Percentiles rank a stretch among this genome's conserved stretches.
Conservation (phyloP, 1,140 invertebrate species). For the Pseudobourletiella spinata region DNA sequence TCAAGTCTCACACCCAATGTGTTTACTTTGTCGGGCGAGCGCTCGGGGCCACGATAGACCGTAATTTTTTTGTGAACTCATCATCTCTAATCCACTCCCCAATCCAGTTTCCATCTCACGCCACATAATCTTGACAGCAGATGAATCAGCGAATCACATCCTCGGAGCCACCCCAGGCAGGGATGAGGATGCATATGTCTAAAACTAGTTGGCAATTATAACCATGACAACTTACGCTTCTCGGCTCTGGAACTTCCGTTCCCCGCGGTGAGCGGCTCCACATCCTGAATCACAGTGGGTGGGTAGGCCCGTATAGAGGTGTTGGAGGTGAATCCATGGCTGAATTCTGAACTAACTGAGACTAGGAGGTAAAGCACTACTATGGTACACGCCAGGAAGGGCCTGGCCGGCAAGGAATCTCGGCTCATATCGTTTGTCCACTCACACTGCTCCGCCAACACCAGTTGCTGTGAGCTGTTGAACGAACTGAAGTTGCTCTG, state of each 20-base stretch:
- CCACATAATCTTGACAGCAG: not conserved
- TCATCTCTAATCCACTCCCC: not conserved
- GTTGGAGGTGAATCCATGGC: not conserved
- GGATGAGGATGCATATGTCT: not conserved
- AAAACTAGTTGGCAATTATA: not conserved
- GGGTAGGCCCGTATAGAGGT: not conserved
- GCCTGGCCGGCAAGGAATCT: no score
- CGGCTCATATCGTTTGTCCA: no score
- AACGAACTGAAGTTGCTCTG: no score
- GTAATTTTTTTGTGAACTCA: not conserved
- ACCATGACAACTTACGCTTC: constrained; percentile 27
- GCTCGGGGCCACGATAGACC: no score
- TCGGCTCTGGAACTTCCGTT: constrained; percentile 32
- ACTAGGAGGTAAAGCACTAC: no score
- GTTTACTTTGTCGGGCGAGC: no score
- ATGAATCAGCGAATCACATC: not conserved
- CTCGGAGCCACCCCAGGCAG: not conserved
- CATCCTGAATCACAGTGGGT: not conserved
- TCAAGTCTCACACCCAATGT: no score
- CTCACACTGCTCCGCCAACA: no score
- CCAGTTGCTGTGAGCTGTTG: no score
- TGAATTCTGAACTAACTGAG: no score
- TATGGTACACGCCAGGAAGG: no score
- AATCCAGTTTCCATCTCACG: not conserved
- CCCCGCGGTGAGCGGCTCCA: constrained; percentile 12